Evolutionary conservation across 2,113 vertebrate genomes (phyloP).

Genomic region (Cheilinus undulatus): DNA sequence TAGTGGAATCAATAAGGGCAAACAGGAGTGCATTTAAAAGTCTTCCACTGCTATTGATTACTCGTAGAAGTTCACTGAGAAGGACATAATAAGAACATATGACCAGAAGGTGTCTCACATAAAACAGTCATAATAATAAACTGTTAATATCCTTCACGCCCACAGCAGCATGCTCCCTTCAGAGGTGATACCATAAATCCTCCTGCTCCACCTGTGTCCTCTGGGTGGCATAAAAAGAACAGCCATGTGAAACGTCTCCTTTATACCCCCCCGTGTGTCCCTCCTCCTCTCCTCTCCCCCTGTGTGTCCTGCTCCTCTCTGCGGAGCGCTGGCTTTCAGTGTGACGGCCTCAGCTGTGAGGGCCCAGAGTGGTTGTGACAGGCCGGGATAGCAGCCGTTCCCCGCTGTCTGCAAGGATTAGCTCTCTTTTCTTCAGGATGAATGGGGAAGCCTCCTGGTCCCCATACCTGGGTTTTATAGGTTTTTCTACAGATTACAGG

Average conservation of each 20-base stretch:
- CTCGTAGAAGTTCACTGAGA: conserved; percentile 10
- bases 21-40: neutral
- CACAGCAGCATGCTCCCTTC: conserved; percentile 11
- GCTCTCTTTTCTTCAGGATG: conserved; percentile 46
- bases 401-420: conserved; percentile 76
- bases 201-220: conserved; percentile 48
- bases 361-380: conserved; percentile 78
- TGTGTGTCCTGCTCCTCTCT: conserved; percentile 34
- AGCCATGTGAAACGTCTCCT: conserved; percentile 57
- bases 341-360: conserved; percentile 68
- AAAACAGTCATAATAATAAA: conserved; percentile 54
- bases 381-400: conserved; percentile 72
- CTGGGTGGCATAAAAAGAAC: conserved; percentile 63
- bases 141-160: conserved; percentile 34
- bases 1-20: conserved; percentile 3
- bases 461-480: conserved; percentile 43
- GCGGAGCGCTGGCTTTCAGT: conserved; percentile 30
- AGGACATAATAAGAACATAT: conserved; percentile 19
- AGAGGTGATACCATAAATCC: conserved; percentile 43
- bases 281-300: conserved; percentile 18
- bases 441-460: conserved; percentile 50
- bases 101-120: conserved; percentile 24
- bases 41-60: conserved; percentile 7
- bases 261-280: conserved; percentile 29
- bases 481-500: conserved; percentile 11